phyloP scores from a whole-genome alignment of 2,797 vertebrate species.

The Cheirogaleus major region DNA sequence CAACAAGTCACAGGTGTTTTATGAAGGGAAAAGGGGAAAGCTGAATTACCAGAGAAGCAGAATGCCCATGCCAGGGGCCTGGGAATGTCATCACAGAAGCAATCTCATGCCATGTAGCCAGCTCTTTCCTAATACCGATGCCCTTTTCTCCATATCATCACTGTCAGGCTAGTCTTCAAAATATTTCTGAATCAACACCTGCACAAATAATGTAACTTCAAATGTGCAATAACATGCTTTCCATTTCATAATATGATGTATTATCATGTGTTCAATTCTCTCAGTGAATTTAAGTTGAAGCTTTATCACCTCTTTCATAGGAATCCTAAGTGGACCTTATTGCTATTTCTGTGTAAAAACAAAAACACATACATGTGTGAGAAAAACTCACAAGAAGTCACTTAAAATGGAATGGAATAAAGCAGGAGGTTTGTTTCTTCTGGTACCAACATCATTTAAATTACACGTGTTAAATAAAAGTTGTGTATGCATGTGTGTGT shows the following conservation, averaged over 20 bases:
- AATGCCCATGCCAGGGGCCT: neutral
- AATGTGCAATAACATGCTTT: neutral
- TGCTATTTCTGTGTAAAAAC: conserved; percentile 31
- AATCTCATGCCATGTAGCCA: neutral
- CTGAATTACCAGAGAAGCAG: neutral
- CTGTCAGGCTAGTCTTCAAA: neutral
- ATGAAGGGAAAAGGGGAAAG: neutral
- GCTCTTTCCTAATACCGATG: fast-evolving
- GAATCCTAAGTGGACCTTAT: conserved; percentile 13
- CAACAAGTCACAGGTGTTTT: neutral
- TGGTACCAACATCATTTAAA: conserved; percentile 51
- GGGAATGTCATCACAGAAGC: neutral
- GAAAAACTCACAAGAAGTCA: conserved; percentile 1
- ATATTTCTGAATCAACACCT: neutral
- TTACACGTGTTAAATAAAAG: neutral
- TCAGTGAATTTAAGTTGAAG: conserved; percentile 41
- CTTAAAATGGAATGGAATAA: conserved; percentile 54
- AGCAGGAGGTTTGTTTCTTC: neutral
- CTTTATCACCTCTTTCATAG: conserved; percentile 51
- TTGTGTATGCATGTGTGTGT: neutral
- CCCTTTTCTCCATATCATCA: neutral
- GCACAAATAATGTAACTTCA: neutral
- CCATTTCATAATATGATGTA: neutral
- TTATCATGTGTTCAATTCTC: conserved; percentile 5
- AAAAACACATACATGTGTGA: conserved; percentile 54